These are phyloP conservation scores for Chymomyza costata DNA, from an alignment of 1,140 invertebrate genomes.

Conservation along the genomic window DNA sequence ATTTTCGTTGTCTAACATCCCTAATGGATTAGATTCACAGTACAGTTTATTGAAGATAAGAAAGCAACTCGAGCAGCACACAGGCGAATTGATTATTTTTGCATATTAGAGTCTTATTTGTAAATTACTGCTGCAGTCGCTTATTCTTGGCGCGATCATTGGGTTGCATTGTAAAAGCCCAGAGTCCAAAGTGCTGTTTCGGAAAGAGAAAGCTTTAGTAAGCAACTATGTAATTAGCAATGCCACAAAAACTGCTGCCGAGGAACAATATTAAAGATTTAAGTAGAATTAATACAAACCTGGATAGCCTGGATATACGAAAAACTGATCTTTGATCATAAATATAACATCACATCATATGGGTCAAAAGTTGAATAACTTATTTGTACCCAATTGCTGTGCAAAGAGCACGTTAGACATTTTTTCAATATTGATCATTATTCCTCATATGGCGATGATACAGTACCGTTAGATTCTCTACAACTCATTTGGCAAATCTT, in stretches of 20 bases:
- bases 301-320: too few relatives aligned
- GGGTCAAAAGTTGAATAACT: too few relatives aligned
- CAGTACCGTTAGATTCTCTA: conserved; percentile 76
- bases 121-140: conserved; percentile 77
- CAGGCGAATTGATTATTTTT: too few relatives aligned
- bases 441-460: conserved; percentile 76
- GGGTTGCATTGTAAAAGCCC: conserved; percentile 85
- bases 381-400: conserved; percentile 81
- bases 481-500: conserved; percentile 79
- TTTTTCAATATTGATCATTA: conserved; percentile 90
- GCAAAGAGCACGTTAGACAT: conserved; percentile 90
- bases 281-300: too few relatives aligned
- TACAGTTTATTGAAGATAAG: too few relatives aligned
- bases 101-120: too few relatives aligned
- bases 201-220: conserved; percentile 1
- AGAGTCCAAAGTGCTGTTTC: conserved; percentile 97
- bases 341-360: too few relatives aligned
- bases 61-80: too few relatives aligned
- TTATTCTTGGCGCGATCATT: conserved; percentile 79
- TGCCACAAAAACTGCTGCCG: conserved; percentile 77
- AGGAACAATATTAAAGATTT: conserved; percentile 77
- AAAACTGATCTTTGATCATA: too few relatives aligned
- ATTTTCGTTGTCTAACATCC: too few relatives aligned
- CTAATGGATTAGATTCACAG: too few relatives aligned
- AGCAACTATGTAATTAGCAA: not conserved